Evolutionary conservation across 1,140 invertebrate genomes (phyloP), one percentile per base, ranked within the genome.

Genomic region (Leptopilina boulardi): DNA sequence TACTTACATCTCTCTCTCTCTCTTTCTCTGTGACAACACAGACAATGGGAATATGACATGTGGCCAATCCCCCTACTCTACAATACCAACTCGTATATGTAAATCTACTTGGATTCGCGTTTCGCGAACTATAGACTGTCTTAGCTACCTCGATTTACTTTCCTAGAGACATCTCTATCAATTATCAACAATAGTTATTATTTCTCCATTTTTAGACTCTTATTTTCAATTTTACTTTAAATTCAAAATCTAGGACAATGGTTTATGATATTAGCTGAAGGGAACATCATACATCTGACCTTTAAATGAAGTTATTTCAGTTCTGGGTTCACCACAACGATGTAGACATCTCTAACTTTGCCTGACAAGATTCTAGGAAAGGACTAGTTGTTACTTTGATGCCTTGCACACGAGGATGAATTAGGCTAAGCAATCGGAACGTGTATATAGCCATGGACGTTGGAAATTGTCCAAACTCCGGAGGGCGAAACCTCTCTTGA

Each of bases 21-120:
- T n/a, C n/a, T n/a, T n/a, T n/a, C 85, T 84, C 77, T 81, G 80
- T 80, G 84, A 87, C 84, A 87, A 89, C 84, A 87, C 83, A 87
- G 88, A 89, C 87, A 91, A 90, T 90, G 88, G 87, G 85, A 90
- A 90, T 90, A 88, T 86, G 88, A 89, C 89, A 90, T 89, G 85
- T 88, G 86, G 83, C 87, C 82, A 82, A 80, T 83, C 75, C 82
- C 77, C 77, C 8, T 38, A n/a, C n/a, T 81, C 77, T 75, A 77
- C 76, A 82, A 85, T 84, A 81, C 80, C 81, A 87, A 87, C 86
- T 88, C 85, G 86, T 87, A 3, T 2, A 89, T 88, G 88, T 82
- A 89, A 89, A 90, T 89, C 80, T 77, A 84, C 80, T 87, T 80
- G 85, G 77, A 81, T 82, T 77, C 85, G 84, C 85, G 85, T 83